Evolutionary conservation across 2,888 invertebrate genomes (phyloP), one percentile per base, ranked within the genome.

Genomic region (Drosophila tanythrix): DNA sequence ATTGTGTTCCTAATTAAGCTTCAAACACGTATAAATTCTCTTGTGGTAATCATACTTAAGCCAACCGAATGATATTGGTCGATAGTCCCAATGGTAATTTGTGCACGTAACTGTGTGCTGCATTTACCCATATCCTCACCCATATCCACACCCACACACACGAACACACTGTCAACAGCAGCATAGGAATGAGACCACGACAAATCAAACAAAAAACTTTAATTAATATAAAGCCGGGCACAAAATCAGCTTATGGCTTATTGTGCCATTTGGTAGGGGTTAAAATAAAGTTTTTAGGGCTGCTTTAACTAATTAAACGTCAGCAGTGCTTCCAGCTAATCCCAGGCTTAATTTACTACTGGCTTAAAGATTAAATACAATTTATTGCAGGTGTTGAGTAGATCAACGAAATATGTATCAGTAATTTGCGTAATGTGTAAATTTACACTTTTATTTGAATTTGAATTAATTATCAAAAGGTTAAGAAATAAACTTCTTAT

Each of bases 181-280:
- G 18, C 50, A 46, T 43, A 31, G 65, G 58, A 8, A 35, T 35
- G 36, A 35, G 51, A 21, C 46, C 60, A 25, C 35, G 29, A 18
- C 29, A 87, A 87, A 79, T 81, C 85, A 84, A 79, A 87, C 76
- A 84, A 73, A 25, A 55, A 82, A 87, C 82, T 84, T 89, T 87
- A 87, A 87, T 84, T 87, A 89, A 89, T 89, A 82, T 79, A 79
- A 79, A 79, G 52, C 78, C 68, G 7, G 8, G 10, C 64, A 63
- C 36, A 53, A 51, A 73, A 74, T 53, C 75, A 61, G 87, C 69
- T 86, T 77, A 88, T 62, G 70, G 70, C 50, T 35, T 56, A 40
- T 59, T 51, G 36, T 59, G 29, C 15, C 10, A 15, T 27, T 38
- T 29, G 36, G n/a, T n/a, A 13, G 1, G 48, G 50, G 46, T 33